phyloP scores from a whole-genome alignment of 2,888 invertebrate species.

The Monoplex corrugatus region DNA sequence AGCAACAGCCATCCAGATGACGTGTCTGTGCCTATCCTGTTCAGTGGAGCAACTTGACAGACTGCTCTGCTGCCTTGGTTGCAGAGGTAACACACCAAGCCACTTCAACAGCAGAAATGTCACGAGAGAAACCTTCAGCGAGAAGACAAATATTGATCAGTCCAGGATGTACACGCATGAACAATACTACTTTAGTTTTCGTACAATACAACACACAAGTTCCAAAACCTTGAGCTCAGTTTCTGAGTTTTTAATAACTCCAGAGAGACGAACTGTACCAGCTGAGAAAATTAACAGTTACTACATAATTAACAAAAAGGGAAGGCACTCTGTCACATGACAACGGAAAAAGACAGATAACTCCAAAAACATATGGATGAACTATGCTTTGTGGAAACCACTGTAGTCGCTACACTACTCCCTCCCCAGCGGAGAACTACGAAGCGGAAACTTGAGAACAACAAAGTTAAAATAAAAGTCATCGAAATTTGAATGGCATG shows the following conservation, averaged over 20 bases:
- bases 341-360: not conserved
- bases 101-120: conserved; percentile 22
- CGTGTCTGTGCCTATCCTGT: not conserved
- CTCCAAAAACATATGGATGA: not conserved
- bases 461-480: not conserved
- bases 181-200: too few species aligned
- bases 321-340: not conserved
- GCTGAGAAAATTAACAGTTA: too few species aligned
- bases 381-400: not conserved
- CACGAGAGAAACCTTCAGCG: not conserved
- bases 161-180: not conserved
- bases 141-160: not conserved
- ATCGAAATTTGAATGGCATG: not conserved
- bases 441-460: not conserved
- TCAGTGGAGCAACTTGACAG: not conserved
- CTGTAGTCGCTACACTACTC: not conserved
- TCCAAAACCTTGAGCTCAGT: too few species aligned
- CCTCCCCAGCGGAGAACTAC: conserved; percentile 9
- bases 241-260: too few species aligned
- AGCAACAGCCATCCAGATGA: not conserved
- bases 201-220: too few species aligned
- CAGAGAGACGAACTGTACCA: too few species aligned
- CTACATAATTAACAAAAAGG: not conserved
- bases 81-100: not conserved
- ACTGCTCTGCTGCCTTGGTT: not conserved